These are phyloP conservation scores for Ariopsis seemanni DNA, from an alignment of 2,113 vertebrate species.

Conservation along the genomic window DNA sequence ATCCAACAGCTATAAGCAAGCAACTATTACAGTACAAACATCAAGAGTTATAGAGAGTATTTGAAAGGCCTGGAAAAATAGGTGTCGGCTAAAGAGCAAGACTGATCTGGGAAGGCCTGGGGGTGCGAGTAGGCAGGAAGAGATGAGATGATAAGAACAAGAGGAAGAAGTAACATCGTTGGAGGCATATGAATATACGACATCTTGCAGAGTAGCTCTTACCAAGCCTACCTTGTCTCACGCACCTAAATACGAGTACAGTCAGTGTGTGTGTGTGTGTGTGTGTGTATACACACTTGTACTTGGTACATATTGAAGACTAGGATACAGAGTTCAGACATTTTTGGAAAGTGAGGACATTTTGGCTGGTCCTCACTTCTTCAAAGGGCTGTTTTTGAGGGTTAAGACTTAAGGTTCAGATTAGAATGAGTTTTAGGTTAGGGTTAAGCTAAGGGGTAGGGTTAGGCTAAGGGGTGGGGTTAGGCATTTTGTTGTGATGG, in stretches of 20 bases:
- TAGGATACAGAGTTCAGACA: too few species aligned
- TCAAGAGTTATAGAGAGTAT: not conserved
- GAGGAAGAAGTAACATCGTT: not conserved
- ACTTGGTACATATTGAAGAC: too few species aligned
- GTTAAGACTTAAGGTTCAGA: too few species aligned
- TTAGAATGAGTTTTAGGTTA: too few species aligned
- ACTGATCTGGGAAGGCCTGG: not conserved
- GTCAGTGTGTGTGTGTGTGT: not conserved
- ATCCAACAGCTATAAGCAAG: not conserved
- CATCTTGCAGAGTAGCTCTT: not conserved
- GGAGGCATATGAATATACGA: not conserved
- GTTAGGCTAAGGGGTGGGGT: too few species aligned
- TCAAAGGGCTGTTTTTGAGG: too few species aligned
- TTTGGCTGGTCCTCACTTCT: too few species aligned
- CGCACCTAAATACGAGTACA: not conserved
- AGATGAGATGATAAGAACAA: not conserved
- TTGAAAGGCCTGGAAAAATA: not conserved
- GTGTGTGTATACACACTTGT: conserved; percentile 8
- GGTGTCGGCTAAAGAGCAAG: too few species aligned
- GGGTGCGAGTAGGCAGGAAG: not conserved
- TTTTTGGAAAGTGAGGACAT: too few species aligned
- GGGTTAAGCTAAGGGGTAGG: too few species aligned
- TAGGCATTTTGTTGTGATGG: too few species aligned
- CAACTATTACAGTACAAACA: not conserved
- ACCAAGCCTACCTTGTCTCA: not conserved